phyloP scores from a whole-genome alignment of 1,140 invertebrate species.

The Nylanderia fulva region DNA sequence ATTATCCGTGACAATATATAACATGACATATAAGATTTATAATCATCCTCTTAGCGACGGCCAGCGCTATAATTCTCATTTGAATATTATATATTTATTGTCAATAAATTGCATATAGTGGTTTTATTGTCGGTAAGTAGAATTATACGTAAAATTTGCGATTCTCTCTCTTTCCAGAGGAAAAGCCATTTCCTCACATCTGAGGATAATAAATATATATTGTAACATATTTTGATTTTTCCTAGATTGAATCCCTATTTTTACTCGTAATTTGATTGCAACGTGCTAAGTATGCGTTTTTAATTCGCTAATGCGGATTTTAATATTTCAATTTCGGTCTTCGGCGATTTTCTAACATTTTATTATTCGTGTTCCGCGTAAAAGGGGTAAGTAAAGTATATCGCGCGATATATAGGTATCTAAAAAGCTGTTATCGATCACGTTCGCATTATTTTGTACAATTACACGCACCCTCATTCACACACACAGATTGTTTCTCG shows the following conservation, averaged over 20 bases:
- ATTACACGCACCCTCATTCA: constrained; percentile 26
- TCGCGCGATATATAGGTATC: not conserved
- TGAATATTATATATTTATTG: constrained; percentile 66
- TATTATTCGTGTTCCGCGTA: not conserved
- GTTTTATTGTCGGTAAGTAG: constrained; percentile 72
- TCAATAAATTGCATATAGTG: constrained; percentile 67
- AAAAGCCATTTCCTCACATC: constrained; percentile 32
- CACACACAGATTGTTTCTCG: not conserved
- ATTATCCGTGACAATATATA: constrained; percentile 42
- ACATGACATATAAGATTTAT: constrained; percentile 55
- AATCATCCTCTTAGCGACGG: constrained; percentile 65
- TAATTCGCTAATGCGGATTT: constrained; percentile 9
- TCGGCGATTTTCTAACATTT: constrained; percentile 7
- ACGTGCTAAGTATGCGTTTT: constrained; percentile 14
- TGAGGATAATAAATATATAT: not conserved
- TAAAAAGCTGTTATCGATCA: constrained; percentile 65
- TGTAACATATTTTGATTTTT: constrained; percentile 15
- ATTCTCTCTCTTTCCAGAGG: constrained; percentile 24
- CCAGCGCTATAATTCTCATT: constrained; percentile 66
- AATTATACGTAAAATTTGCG: constrained; percentile 59
- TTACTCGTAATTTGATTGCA: not conserved
- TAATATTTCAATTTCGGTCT: constrained; percentile 20
- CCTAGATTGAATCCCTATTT: constrained; percentile 3
- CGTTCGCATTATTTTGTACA: constrained; percentile 29
- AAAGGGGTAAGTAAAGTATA: constrained; percentile 7